Evolutionary conservation across 2,113 vertebrate species (phyloP).

Genomic region (Podilymbus podiceps): DNA sequence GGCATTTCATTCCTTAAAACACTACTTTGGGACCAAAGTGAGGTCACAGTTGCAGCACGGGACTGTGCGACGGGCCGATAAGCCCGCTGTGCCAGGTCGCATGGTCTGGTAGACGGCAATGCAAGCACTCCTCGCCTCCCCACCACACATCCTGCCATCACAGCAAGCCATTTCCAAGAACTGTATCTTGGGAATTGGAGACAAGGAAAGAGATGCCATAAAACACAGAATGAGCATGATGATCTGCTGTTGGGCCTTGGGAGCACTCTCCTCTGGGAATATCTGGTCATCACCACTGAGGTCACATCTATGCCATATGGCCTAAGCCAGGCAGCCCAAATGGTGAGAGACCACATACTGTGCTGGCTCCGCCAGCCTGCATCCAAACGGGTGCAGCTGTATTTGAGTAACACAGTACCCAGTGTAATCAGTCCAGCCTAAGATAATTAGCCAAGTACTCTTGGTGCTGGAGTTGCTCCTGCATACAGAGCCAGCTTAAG

Average conservation of each 20-base stretch:
- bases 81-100: background rate
- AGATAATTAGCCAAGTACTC: background rate
- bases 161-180: background rate
- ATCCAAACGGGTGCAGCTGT: background rate
- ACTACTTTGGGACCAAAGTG: background rate
- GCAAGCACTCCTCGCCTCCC: too few species aligned
- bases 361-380: background rate
- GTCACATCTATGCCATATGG: fast-evolving
- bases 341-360: fast-evolving
- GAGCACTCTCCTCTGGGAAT: background rate
- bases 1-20: background rate
- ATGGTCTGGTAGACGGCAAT: fast-evolving
- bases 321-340: background rate
- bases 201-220: background rate
- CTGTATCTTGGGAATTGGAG: background rate
- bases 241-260: background rate
- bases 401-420: too few species aligned
- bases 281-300: background rate
- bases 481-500: background rate
- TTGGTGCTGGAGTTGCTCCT: background rate
- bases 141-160: background rate
- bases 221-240: background rate
- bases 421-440: background rate
- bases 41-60: background rate
- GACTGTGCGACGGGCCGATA: background rate